phyloP scores from a whole-genome alignment of 1,140 invertebrate species.

The Sogatella furcifera region DNA sequence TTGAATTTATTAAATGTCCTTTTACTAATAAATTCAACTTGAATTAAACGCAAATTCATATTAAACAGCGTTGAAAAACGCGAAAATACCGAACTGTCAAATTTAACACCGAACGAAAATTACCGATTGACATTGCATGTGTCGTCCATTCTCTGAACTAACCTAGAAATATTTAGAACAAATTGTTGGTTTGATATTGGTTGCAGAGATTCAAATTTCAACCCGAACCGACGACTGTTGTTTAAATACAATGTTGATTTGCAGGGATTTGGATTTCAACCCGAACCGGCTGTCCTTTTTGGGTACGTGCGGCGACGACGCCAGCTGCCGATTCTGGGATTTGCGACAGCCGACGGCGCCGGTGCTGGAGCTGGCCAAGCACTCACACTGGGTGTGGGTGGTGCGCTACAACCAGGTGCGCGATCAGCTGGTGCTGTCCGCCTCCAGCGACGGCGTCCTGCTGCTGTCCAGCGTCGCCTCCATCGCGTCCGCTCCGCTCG shows the following conservation, averaged over 20 bases:
- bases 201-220: too few species aligned
- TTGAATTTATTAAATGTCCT: too few species aligned
- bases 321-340: slow-evolving; percentile 92
- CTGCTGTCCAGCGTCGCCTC: slow-evolving; percentile 76
- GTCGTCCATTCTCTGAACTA: too few species aligned
- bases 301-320: slow-evolving; percentile 91
- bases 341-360: slow-evolving; percentile 69
- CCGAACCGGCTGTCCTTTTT: slow-evolving; percentile 91
- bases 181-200: not conserved
- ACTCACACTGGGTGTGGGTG: slow-evolving; percentile 75
- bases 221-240: too few species aligned
- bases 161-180: too few species aligned
- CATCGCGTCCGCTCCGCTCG: slow-evolving; percentile 74
- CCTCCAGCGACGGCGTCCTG: slow-evolving; percentile 46
- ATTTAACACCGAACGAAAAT: too few species aligned
- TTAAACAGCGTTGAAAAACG: too few species aligned
- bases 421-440: slow-evolving; percentile 90
- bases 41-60: too few species aligned
- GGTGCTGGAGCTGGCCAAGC: slow-evolving; percentile 71
- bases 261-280: slow-evolving; percentile 89
- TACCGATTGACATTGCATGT: too few species aligned
- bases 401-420: slow-evolving; percentile 50
- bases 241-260: not conserved
- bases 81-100: too few species aligned
- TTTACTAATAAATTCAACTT: too few species aligned